These are phyloP conservation scores for Meriones psammophilus DNA, from an alignment of 2,797 vertebrate species.

Conservation along the genomic window DNA sequence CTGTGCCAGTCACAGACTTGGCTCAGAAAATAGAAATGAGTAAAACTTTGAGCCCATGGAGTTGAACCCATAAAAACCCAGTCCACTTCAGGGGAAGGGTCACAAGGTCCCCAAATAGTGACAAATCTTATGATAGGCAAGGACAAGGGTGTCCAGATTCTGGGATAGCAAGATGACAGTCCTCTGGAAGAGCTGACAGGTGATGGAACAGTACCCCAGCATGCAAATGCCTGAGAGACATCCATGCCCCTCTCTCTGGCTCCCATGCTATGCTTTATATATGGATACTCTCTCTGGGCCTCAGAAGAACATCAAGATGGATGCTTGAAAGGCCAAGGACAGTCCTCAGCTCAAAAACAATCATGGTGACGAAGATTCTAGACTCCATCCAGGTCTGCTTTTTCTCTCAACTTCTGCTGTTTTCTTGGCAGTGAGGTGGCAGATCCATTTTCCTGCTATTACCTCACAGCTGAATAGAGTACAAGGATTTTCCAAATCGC, in stretches of 20 bases:
- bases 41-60: conserved; percentile 13
- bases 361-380: conserved; percentile 61
- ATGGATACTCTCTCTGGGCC: background rate
- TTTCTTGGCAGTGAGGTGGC: conserved; percentile 72
- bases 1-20: conserved; percentile 37
- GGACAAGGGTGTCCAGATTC: background rate
- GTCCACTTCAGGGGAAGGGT: conserved; percentile 26
- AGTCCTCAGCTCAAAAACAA: conserved; percentile 48
- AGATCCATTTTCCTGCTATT: conserved; percentile 73
- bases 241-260: background rate
- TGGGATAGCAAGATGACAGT: background rate
- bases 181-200: background rate
- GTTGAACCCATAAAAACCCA: conserved; percentile 4
- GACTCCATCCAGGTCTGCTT: conserved; percentile 63
- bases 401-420: conserved; percentile 69
- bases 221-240: background rate
- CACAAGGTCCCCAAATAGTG: background rate
- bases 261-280: background rate
- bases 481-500: conserved; percentile 78
- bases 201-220: background rate
- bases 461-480: conserved; percentile 74
- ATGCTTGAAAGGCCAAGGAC: conserved; percentile 49
- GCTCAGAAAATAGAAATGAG: conserved; percentile 45
- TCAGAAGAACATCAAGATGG: conserved; percentile 9
- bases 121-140: background rate